phyloP scores from a whole-genome alignment of 1,140 invertebrate genomes.

The Sminthurinus signatus region DNA sequence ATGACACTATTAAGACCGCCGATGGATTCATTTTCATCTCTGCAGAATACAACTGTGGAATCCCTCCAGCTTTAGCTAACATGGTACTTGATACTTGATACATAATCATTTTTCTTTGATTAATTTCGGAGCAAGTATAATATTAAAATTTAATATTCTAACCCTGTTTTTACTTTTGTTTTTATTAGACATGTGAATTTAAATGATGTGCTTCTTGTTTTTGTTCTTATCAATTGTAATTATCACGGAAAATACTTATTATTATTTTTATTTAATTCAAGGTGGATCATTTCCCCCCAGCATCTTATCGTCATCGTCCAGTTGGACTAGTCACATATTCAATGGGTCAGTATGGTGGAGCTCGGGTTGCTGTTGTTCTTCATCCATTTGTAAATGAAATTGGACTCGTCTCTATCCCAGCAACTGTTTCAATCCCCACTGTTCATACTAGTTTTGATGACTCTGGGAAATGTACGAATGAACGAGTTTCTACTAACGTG shows the following conservation, averaged over 20 bases:
- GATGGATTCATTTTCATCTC: constrained; percentile 49
- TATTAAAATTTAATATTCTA: no score
- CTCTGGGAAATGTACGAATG: constrained; percentile 43
- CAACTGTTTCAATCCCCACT: constrained; percentile 46
- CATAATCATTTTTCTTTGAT: no score
- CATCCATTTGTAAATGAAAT: constrained; percentile 48
- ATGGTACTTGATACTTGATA: no score
- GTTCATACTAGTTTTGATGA: constrained; percentile 46
- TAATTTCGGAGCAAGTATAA: no score
- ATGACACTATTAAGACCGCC: constrained; percentile 45
- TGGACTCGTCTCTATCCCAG: constrained; percentile 48
- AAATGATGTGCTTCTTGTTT: no score
- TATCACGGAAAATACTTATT: no score
- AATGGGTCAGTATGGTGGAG: constrained; percentile 49
- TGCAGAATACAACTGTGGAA: constrained; percentile 49
- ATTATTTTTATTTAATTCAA: no score
- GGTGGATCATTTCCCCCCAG: constrained; percentile 48
- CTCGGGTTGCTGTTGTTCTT: constrained; percentile 48
- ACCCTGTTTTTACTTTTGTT: no score
- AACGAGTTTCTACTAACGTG: constrained; percentile 43
- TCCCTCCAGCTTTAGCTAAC: constrained; percentile 49
- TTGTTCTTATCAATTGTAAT: no score
- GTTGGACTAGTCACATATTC: constrained; percentile 50
- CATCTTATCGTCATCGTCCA: constrained; percentile 47
- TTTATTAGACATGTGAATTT: no score